Evolutionary conservation across 2,797 vertebrate genomes (phyloP).

Genomic region (Falco berigora): DNA sequence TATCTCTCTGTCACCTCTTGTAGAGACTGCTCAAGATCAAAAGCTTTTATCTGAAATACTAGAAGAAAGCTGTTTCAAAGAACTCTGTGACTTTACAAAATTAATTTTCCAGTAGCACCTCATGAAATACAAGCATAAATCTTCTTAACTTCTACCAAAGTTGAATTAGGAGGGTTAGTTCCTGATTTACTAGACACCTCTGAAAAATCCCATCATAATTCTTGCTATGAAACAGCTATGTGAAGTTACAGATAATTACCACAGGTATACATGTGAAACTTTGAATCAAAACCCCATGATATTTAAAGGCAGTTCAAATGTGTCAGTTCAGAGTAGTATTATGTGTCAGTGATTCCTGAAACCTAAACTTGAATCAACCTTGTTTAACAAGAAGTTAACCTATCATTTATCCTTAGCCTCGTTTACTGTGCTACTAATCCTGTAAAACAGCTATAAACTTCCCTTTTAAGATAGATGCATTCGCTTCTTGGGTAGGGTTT

Average conservation of each 20-base stretch:
- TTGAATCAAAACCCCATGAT: neutral
- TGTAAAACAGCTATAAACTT: neutral
- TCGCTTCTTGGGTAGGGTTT: neutral
- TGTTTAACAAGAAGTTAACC: neutral
- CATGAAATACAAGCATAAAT: neutral
- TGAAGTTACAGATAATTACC: neutral
- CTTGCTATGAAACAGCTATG: neutral
- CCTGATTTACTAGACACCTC: neutral
- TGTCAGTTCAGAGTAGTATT: neutral
- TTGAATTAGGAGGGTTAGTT: neutral
- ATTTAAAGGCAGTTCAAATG: neutral
- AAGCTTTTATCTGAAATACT: conserved; percentile 70
- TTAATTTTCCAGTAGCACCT: neutral
- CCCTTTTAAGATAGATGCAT: neutral
- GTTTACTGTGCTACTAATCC: neutral
- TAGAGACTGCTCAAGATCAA: conserved; percentile 71
- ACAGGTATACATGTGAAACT: neutral
- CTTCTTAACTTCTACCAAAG: neutral
- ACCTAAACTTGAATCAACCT: neutral
- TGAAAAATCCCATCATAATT: neutral
- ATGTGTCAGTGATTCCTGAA: neutral
- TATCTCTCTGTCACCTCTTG: conserved; percentile 72
- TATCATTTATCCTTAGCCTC: neutral
- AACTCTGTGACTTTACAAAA: neutral
- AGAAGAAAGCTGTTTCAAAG: neutral